Conservation (phyloP, 2,888 invertebrate genomes). For the Leptinotarsa rubiginosa region DNA sequence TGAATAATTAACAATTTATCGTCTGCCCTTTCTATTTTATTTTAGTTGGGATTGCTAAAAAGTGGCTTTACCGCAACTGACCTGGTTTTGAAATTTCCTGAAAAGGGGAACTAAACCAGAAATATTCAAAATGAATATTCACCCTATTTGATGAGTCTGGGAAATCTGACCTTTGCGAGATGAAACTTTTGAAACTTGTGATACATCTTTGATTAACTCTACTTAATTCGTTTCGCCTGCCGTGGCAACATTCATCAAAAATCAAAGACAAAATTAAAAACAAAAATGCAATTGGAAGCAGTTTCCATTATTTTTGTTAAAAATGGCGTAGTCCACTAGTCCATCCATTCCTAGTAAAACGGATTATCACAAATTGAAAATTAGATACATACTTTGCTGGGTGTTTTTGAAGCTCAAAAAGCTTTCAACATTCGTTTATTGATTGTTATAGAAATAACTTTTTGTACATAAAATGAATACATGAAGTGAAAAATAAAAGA, state of each 20-base stretch:
- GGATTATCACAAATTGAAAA: constrained; percentile 8
- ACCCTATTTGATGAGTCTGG: neutral
- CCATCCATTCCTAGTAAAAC: constrained; percentile 10
- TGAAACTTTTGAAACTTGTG: constrained; percentile 1
- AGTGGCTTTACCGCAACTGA: no score
- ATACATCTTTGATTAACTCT: neutral
- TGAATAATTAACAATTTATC: no score
- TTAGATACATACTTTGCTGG: constrained; percentile 14
- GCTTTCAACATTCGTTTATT: constrained; percentile 9
- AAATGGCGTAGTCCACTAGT: constrained; percentile 1
- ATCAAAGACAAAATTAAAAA: constrained; percentile 7
- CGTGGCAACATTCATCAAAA: neutral
- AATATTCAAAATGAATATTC: no score
- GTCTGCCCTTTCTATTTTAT: no score
- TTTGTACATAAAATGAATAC: constrained; percentile 34
- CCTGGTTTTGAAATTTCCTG: no score
- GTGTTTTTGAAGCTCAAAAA: constrained; percentile 10
- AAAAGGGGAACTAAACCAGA: no score
- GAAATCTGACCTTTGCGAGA: neutral
- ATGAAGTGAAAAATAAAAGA: neutral
- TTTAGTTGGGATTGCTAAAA: no score
- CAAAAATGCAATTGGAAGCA: constrained; percentile 18
- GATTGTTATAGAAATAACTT: constrained; percentile 26
- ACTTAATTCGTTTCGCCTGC: constrained; percentile 2
- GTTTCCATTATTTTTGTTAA: constrained; percentile 18